A percentile compares a stretch with the other conserved stretches of the same genome.
phyloP scores from a whole-genome alignment of 1,140 invertebrate species.

The Lysiphlebus fabarum region DNA sequence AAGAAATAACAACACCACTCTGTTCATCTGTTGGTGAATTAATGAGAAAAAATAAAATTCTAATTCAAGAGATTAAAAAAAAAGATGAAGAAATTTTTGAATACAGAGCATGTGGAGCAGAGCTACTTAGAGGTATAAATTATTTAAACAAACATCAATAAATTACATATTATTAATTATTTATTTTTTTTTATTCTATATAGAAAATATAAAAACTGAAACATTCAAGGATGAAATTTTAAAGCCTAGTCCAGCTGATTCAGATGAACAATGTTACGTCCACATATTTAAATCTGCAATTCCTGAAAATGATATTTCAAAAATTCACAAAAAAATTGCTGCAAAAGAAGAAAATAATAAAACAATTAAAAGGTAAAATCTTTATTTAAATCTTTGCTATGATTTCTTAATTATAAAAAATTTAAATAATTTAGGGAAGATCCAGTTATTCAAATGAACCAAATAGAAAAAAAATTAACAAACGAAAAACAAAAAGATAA shows the following conservation, averaged over 20 bases:
- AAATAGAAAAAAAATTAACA: too few relatives aligned
- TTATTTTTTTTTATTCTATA: constrained; percentile 22
- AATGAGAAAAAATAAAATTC: constrained; percentile 28
- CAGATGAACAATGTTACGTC: constrained; percentile 24
- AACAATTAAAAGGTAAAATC: too few relatives aligned
- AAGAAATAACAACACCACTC: constrained; percentile 38
- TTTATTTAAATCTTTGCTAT: too few relatives aligned
- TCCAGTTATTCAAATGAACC: too few relatives aligned
- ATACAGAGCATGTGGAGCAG: constrained; percentile 44
- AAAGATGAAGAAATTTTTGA: constrained; percentile 47
- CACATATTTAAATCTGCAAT: constrained; percentile 6
- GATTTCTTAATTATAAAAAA: too few relatives aligned
- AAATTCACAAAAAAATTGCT: too few relatives aligned
- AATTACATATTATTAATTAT: background rate
- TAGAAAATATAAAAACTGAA: constrained; percentile 43
- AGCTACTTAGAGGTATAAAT: constrained; percentile 44
- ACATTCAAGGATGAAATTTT: constrained; percentile 34
- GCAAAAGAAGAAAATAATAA: too few relatives aligned
- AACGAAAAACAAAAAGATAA: too few relatives aligned
- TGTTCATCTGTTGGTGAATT: constrained; percentile 34
- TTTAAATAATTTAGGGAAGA: too few relatives aligned
- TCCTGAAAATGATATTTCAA: too few relatives aligned
- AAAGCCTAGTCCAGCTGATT: constrained; percentile 12
- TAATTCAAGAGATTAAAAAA: constrained; percentile 39
- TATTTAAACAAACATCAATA: too few relatives aligned